phyloP scores from a whole-genome alignment of 2,113 vertebrate species.

The Antechinus flavipes region DNA sequence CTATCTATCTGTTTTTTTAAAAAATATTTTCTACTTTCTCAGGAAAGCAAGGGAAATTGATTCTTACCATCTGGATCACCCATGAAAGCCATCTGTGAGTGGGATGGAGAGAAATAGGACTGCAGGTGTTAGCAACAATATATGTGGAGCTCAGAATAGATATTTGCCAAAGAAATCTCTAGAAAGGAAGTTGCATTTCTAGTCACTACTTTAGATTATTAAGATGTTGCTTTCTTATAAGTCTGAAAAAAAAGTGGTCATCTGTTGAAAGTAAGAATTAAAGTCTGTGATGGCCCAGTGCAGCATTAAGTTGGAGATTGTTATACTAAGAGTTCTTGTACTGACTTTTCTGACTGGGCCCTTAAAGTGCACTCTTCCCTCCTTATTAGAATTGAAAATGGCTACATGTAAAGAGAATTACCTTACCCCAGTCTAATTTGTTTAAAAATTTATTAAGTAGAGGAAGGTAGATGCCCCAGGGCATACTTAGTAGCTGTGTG shows the following conservation, averaged over 20 bases:
- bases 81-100: background rate
- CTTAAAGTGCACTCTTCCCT: background rate
- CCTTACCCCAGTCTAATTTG: background rate
- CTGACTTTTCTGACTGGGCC: background rate
- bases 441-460: too few relatives aligned
- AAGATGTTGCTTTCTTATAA: too few relatives aligned
- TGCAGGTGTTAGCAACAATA: background rate
- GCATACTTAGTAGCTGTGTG: too few relatives aligned
- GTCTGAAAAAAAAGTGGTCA: background rate
- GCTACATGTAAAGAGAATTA: background rate
- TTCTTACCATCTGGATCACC: conserved; percentile 18
- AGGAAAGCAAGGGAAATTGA: background rate
- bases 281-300: background rate
- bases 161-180: background rate
- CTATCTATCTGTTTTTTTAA: background rate
- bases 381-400: background rate
- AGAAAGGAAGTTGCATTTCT: background rate
- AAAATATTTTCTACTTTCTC: conserved; percentile 26
- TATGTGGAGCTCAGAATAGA: background rate
- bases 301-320: background rate
- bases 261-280: background rate
- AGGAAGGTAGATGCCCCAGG: too few relatives aligned
- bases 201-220: fast-evolving
- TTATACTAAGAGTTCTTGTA: background rate
- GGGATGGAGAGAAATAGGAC: background rate